A percentile compares a stretch with the other conserved stretches of the same genome.
phyloP scores from a whole-genome alignment of 2,888 invertebrate genomes.

The Chrysodeixis includens region DNA sequence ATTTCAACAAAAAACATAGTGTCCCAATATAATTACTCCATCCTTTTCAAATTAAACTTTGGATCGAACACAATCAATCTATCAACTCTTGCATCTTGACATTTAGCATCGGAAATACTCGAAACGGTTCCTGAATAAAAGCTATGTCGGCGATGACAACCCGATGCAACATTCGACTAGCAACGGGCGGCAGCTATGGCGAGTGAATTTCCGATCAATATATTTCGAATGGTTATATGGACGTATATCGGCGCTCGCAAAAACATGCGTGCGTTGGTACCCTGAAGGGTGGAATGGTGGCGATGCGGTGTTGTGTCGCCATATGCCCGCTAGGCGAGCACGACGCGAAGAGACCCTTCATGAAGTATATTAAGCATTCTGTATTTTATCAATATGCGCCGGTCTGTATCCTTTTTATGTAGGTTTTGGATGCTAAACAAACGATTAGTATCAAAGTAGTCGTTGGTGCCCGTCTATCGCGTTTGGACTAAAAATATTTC shows the following conservation, averaged over 20 bases:
- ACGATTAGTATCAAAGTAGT: too few species aligned
- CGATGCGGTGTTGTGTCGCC: not conserved
- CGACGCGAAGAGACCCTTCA: not conserved
- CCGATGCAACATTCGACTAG: not conserved
- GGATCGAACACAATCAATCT: not conserved
- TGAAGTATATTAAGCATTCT: not conserved
- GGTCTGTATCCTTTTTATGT: not conserved
- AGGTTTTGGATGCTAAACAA: too few species aligned
- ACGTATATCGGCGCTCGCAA: not conserved
- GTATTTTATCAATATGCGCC: not conserved
- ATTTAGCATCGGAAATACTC: not conserved
- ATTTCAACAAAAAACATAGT: not conserved
- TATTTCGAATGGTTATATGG: not conserved
- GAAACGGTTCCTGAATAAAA: not conserved
- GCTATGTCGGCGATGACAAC: not conserved
- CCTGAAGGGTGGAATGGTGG: not conserved
- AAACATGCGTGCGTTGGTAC: slow-evolving; percentile 2
- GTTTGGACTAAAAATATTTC: too few species aligned
- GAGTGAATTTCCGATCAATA: slow-evolving; percentile 3
- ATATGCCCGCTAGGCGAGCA: not conserved
- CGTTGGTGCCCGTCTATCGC: too few species aligned
- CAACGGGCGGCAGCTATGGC: not conserved
- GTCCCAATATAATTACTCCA: not conserved
- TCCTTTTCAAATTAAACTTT: not conserved
- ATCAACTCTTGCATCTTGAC: not conserved